Percentiles rank a stretch among this genome's conserved stretches.
These are phyloP conservation scores for Oxytorus armatus DNA, from an alignment of 2,888 invertebrate species.

Conservation along the genomic window DNA sequence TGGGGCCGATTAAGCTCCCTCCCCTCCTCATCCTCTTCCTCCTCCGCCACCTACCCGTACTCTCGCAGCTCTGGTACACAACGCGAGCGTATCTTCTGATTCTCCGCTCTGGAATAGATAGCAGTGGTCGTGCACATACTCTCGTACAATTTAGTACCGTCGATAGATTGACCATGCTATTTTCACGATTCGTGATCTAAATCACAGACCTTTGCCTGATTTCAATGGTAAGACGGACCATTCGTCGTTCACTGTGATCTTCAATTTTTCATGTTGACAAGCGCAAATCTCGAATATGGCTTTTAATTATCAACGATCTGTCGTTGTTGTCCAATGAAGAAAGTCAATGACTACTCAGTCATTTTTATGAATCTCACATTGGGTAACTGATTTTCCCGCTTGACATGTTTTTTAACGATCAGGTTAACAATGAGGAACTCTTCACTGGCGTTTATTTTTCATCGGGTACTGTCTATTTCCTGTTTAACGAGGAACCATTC, in stretches of 20 bases:
- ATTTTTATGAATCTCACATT: not conserved
- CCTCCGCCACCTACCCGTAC: no score
- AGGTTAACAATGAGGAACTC: no score
- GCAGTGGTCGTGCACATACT: constrained; percentile 3
- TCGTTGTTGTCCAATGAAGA: not conserved
- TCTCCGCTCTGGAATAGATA: constrained; percentile 27
- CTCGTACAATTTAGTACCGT: not conserved
- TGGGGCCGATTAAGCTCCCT: constrained; percentile 78
- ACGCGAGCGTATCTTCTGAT: constrained; percentile 13
- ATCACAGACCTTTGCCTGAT: not conserved
- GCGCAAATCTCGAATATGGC: not conserved
- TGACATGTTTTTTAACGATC: no score
- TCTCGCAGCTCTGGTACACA: constrained; percentile 20
- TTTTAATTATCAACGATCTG: not conserved
- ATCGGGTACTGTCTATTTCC: no score
- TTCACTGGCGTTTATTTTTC: no score
- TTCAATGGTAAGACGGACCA: not conserved
- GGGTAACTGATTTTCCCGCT: no score
- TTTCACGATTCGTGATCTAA: constrained; percentile 24
- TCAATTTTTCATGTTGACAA: not conserved
- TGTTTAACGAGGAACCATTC: not conserved
- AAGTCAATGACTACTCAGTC: not conserved
- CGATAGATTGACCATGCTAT: constrained; percentile 6
- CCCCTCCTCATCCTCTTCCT: no score
- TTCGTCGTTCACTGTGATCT: not conserved